phyloP scores from a whole-genome alignment of 1,140 invertebrate species.

The Papilio glaucus region DNA sequence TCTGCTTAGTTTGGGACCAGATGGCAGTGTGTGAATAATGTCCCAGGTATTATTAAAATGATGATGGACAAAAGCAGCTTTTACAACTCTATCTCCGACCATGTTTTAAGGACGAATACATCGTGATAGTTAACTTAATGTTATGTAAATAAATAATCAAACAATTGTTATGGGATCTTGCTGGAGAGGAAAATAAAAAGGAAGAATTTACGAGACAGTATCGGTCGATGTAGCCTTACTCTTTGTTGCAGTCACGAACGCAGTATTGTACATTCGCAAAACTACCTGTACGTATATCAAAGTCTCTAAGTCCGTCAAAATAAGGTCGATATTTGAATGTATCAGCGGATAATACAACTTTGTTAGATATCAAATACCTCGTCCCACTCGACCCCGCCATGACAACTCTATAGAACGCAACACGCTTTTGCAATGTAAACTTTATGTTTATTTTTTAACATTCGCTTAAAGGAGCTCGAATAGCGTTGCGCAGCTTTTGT shows the following conservation, averaged over 20 bases:
- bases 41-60: too few species aligned
- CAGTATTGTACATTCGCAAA: slow-evolving; percentile 29
- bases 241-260: slow-evolving; percentile 36
- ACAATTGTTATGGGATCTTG: too few species aligned
- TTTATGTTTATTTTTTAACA: slow-evolving; percentile 27
- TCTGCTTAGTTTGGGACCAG: too few species aligned
- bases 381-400: slow-evolving; percentile 37
- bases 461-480: slow-evolving; percentile 9
- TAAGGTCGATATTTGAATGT: slow-evolving; percentile 5
- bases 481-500: not conserved
- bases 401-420: slow-evolving; percentile 44
- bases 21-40: too few species aligned
- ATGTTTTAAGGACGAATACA: too few species aligned
- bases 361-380: slow-evolving; percentile 18
- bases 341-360: not conserved
- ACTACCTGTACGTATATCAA: not conserved
- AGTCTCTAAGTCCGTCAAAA: not conserved
- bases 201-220: slow-evolving; percentile 20
- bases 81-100: too few species aligned
- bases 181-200: slow-evolving; percentile 6
- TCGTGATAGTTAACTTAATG: too few species aligned
- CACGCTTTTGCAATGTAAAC: slow-evolving; percentile 37
- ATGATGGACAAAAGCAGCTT: too few species aligned
- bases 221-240: slow-evolving; percentile 12
- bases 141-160: too few species aligned